Evolutionary conservation across 2,888 invertebrate species (phyloP), one percentile per base, ranked within the genome.

Genomic region (Acheta domesticus): DNA sequence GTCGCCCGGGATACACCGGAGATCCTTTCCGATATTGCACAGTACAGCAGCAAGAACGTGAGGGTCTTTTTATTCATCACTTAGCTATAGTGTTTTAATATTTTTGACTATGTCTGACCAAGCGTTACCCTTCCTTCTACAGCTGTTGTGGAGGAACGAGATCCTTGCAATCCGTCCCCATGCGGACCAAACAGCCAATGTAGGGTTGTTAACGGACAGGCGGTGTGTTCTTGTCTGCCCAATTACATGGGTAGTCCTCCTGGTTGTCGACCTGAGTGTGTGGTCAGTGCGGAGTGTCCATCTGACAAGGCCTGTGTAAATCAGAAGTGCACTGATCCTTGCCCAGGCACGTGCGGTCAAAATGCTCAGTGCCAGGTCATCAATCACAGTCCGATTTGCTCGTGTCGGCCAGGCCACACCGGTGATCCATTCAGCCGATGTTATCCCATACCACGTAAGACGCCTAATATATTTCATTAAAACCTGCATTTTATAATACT

Each of bases 331-430:
- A 85, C 88, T 73, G 91, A 93, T 85, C 94, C 94, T n/a, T 94
- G 93, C 84, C 89, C 91, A 12, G 93, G 93, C 81, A 90, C 92
- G 48, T 93, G 93, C 85, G 93, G 93, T 19, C 88, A 90, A 77
- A 91, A 91, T 85, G 92, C 94, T 12, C 88, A 91, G 80, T 94
- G 94, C 84, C 91, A 91, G 87, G 93, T 93, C n/a, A 91, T 93
- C 8, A 93, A 93, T 84, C 94, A 94, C 84, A 90, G 91, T 84
- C 93, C 94, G 12, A 91, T 92, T 83, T 94, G 94, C 84, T 89
- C 91, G 79, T 94, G 94, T 84, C 88, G 91, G 73, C 89, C 89
- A 77, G 91, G 90, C 50, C 92, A 90, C 84, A 89, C 91, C 75
- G 93, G 93, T 77, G 91, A 91, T 86, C 92, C 93, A n/a, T 88